Evolutionary conservation across 2,888 invertebrate species (phyloP), one percentile per base, ranked within the genome.

Genomic region (Diabrotica balteata): DNA sequence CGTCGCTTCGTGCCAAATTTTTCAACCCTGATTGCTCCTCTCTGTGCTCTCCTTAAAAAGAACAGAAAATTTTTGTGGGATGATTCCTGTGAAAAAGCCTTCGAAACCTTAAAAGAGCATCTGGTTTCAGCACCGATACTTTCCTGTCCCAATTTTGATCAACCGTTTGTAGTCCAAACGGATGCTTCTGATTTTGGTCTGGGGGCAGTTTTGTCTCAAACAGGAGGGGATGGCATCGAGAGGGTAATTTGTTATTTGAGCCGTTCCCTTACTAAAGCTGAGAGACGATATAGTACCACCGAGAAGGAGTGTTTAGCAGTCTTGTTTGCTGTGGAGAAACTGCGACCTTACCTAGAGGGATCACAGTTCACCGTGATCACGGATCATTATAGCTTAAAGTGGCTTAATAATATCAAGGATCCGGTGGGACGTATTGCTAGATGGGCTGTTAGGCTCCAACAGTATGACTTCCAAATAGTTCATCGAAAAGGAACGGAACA

Each of bases 361-460:
- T 17, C 49, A 45, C 49, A 60, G 7, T 74, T 74, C 32, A 69
- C 55, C 6, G 72, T 73, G 4, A 9, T 72, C 6, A 73, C 74
- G 4, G 68, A 74, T 49, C 72, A 72, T 61, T 53, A 65, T 46
- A 63, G 67, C 17, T 53, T 75, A 8, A 8, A 64, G 8, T 73
- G 71, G 70, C 44, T 73, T 7, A 42, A 69, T 44, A 11, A 44
- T 6, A 9, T 73, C 7, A n/a, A n/a, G n/a, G n/a, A n/a, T n/a
- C n/a, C n/a, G n/a, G n/a, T n/a, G n/a, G n/a, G n/a, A n/a, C n/a
- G n/a, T n/a, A n/a, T n/a, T n/a, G n/a, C n/a, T n/a, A n/a, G n/a
- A n/a, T n/a, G 73, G 72, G n/a, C 66, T 8, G 11, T 73, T 17
- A 61, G 66, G 0, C 57, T 74, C 8, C 74, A 72, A 45, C 73